Evolutionary conservation across 2,797 vertebrate species (phyloP).

Genomic region (Phataginus tricuspis): DNA sequence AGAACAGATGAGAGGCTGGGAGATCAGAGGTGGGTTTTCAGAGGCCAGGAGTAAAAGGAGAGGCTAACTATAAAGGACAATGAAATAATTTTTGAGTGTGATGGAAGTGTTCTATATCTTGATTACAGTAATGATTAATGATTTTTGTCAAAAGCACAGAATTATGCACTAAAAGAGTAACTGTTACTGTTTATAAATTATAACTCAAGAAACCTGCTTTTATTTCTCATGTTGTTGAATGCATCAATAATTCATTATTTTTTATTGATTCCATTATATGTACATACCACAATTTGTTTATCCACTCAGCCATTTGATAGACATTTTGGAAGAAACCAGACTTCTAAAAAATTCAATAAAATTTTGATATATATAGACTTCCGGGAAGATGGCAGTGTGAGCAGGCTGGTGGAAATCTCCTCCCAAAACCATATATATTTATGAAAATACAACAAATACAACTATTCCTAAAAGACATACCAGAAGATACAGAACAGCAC

Average conservation of each 20-base stretch:
- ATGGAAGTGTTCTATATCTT: not conserved
- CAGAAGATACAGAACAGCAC: too few relatives aligned
- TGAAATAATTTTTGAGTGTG: not conserved
- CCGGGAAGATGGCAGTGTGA: too few relatives aligned
- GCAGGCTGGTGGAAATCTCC: too few relatives aligned
- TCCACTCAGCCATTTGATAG: too few relatives aligned
- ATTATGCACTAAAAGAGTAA: not conserved
- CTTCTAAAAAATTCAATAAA: not conserved
- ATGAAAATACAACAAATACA: too few relatives aligned
- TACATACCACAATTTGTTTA: too few relatives aligned
- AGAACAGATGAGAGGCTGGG: not conserved
- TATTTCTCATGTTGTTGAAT: too few relatives aligned
- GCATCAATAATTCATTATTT: too few relatives aligned
- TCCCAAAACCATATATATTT: too few relatives aligned
- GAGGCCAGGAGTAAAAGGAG: not conserved
- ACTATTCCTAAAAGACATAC: too few relatives aligned
- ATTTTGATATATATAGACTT: not conserved
- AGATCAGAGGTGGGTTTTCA: not conserved
- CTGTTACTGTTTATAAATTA: not conserved
- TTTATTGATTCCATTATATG: too few relatives aligned
- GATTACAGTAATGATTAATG: not conserved
- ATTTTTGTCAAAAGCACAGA: not conserved
- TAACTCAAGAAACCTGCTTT: not conserved
- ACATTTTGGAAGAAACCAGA: too few relatives aligned
- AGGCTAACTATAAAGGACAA: not conserved